Evolutionary conservation across 2,888 invertebrate species (phyloP).

Genomic region (Ectemnius continuus): DNA sequence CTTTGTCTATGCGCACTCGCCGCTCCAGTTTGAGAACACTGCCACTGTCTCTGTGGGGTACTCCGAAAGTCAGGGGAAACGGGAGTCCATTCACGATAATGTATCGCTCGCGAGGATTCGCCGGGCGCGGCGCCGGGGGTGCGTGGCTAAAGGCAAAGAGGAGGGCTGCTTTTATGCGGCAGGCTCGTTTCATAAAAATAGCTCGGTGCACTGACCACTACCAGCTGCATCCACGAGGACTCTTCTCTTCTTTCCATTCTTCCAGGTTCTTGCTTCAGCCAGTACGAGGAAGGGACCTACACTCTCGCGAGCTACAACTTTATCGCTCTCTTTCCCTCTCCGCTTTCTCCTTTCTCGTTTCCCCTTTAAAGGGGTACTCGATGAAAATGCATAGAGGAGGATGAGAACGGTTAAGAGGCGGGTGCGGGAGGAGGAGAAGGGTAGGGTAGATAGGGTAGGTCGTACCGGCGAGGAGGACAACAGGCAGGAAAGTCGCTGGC

Average conservation of each 20-base stretch:
- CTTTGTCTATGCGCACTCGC: too few relatives aligned
- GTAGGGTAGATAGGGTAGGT: not conserved
- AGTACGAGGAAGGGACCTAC: not conserved
- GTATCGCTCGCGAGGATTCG: not conserved
- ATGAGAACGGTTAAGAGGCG: conserved; percentile 5
- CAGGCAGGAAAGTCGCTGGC: conserved; percentile 28
- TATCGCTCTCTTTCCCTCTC: too few relatives aligned
- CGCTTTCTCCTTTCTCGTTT: too few relatives aligned
- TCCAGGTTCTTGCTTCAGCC: conserved; percentile 3
- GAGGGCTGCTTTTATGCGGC: too few relatives aligned
- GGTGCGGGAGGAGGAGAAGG: not conserved
- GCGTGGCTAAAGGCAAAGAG: too few relatives aligned
- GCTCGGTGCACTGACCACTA: conserved; percentile 4
- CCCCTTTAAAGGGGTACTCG: not conserved
- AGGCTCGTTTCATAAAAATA: conserved; percentile 7
- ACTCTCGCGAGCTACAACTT: too few relatives aligned
- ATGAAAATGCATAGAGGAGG: conserved; percentile 17
- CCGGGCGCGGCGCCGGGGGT: not conserved
- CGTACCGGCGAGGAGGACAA: conserved; percentile 24
- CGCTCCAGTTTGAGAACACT: too few relatives aligned
- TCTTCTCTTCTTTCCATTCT: conserved; percentile 5
- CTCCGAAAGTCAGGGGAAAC: not conserved
- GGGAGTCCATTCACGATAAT: conserved; percentile 7
- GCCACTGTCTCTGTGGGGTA: too few relatives aligned
- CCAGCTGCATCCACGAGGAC: not conserved